A percentile compares a stretch with the other conserved stretches of the same genome.
Conservation (phyloP, 2,113 vertebrate species). For the Sylvietta virens region DNA sequence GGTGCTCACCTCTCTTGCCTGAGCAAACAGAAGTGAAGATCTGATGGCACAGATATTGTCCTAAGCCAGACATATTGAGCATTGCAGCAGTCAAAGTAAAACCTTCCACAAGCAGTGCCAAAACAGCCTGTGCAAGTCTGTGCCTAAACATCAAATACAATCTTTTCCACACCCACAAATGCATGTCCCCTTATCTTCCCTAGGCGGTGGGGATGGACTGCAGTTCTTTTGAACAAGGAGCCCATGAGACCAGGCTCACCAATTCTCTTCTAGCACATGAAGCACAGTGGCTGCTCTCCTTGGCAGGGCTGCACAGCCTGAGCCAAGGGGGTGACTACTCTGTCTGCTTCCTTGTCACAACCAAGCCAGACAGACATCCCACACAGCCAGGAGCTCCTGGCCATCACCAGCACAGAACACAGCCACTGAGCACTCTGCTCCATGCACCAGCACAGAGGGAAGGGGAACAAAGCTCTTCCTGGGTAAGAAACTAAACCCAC, state of each 20-base stretch:
- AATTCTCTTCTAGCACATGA: not conserved
- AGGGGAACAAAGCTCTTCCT: not conserved
- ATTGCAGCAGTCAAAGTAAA: not conserved
- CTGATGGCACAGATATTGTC: not conserved
- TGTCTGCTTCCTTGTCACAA: not conserved
- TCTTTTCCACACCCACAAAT: not conserved
- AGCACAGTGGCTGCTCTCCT: not conserved
- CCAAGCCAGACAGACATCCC: not conserved
- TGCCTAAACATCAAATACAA: not conserved
- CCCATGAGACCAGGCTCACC: not conserved
- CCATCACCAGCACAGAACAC: not conserved
- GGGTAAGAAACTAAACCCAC: not conserved
- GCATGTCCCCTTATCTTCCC: not conserved
- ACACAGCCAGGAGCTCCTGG: not conserved
- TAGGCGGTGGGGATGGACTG: too few species aligned
- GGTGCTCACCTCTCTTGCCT: not conserved
- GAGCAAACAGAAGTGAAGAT: not conserved
- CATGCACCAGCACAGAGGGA: accelerated
- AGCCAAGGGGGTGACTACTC: not conserved
- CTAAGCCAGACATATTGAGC: not conserved
- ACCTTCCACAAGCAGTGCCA: not conserved
- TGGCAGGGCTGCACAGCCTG: not conserved
- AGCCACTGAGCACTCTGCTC: not conserved
- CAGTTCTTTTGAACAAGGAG: not conserved
- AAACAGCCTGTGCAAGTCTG: not conserved